Conservation (phyloP, 2,888 invertebrate genomes). For the Drosophila testacea region DNA sequence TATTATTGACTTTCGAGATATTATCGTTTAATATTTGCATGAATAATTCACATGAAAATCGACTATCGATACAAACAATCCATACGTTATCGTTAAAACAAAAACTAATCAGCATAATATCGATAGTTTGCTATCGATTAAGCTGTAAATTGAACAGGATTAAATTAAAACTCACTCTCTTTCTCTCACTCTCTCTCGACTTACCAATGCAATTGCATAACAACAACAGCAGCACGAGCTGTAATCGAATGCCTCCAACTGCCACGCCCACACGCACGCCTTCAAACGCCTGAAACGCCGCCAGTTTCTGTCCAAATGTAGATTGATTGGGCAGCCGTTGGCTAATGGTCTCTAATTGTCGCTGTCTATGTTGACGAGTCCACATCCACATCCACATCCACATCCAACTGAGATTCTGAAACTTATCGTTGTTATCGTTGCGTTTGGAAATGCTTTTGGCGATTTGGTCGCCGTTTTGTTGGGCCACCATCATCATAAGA, state of each 20-base stretch:
- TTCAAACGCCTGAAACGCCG: constrained; percentile 34
- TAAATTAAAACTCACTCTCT: constrained; percentile 1
- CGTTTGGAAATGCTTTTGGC: constrained; percentile 42
- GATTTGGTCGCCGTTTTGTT: constrained; percentile 58
- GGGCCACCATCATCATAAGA: constrained; percentile 59
- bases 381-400: constrained; percentile 23
- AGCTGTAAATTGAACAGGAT: not conserved
- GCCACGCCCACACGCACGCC: constrained; percentile 30
- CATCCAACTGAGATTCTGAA: constrained; percentile 27
- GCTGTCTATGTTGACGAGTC: constrained; percentile 27
- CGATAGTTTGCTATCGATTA: constrained; percentile 13
- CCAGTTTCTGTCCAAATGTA: constrained; percentile 57
- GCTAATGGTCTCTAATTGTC: constrained; percentile 45
- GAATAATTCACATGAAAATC: not conserved
- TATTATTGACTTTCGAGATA: too few relatives aligned
- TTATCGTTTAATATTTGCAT: not conserved
- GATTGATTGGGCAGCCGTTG: constrained; percentile 48
- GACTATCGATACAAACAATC: not conserved
- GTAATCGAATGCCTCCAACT: constrained; percentile 67
- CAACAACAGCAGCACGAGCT: constrained; percentile 78
- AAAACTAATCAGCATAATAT: not conserved
- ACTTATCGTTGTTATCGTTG: constrained; percentile 33
- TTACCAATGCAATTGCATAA: constrained; percentile 84
- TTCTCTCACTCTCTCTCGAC: constrained; percentile 35
- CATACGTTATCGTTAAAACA: not conserved